Evolutionary conservation across 2,113 vertebrate genomes (phyloP).

Genomic region (Lonchura striata): DNA sequence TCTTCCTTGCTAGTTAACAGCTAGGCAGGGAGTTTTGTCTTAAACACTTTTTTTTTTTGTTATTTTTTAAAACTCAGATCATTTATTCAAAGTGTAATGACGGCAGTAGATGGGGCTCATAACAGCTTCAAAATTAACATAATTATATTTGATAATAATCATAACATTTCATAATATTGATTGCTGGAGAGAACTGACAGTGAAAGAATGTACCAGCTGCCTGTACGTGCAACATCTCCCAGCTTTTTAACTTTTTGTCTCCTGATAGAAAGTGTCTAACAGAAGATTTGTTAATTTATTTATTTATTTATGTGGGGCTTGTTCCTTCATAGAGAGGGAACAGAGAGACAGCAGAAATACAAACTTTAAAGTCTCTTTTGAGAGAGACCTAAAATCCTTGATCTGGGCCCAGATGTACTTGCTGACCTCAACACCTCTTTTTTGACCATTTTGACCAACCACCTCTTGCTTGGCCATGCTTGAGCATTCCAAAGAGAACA

Average conservation of each 20-base stretch:
- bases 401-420: background rate
- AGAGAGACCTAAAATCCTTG: background rate
- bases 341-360: background rate
- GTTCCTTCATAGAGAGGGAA: background rate
- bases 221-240: slow-evolving; percentile 28
- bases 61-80: slow-evolving; percentile 6
- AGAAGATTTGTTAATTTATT: background rate
- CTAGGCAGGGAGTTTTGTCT: slow-evolving; percentile 27
- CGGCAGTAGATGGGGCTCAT: slow-evolving; percentile 14
- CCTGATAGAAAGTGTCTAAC: background rate
- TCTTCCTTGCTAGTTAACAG: slow-evolving; percentile 40
- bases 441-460: background rate
- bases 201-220: slow-evolving; percentile 41
- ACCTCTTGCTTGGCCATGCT: background rate
- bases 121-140: slow-evolving; percentile 68
- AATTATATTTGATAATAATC: slow-evolving; percentile 67
- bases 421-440: background rate
- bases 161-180: slow-evolving; percentile 70
- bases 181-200: slow-evolving; percentile 48
- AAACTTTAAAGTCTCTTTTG: background rate
- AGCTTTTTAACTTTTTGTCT: slow-evolving; percentile 31
- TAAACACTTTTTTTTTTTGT: background rate
- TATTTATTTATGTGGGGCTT: background rate
- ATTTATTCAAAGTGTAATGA: slow-evolving; percentile 18
- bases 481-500: background rate